Base-by-base conservation (phyloP, 2,888 invertebrate genomes). In the Rhopalosiphum nymphaeae region DNA sequence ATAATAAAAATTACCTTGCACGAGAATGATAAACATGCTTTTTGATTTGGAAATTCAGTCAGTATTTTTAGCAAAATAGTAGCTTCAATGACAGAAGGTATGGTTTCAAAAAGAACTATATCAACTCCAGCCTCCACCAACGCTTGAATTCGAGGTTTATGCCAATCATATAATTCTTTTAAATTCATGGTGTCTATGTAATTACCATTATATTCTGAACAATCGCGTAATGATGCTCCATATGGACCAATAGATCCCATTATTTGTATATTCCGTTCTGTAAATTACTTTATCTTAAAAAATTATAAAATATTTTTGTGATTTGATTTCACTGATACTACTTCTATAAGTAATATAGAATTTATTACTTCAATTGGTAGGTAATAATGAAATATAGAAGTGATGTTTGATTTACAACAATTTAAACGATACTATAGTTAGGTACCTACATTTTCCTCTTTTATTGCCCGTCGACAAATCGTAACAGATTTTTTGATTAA, bases 221-320 rank as follows among this genome's bases (percentile, higher is more conserved):
- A 98, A 96, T 99, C 98, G 95, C 98, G 97, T 84, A 98, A 96
- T 95, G 97, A 97, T 0, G 99, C 99, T 0, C 99, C 99, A 96
- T 98, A 99, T 0, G 99, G 98, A 0, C 99, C 99, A 94, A 99
- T 97, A 0, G 99, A 98, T 0, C 98, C 99, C 49, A 98, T 98
- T 91, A 99, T 97, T 95, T 49, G 61, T 4, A 91, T 57, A n/a
- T 86, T 89, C 1, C 42, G 46, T 42, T 57, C 91, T 94, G n/a
- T 44, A 91, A 91, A 56, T 61, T 61, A 91, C 13, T 26, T 49
- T 29, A 49, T 89, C 10, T 67, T 67, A 67, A 67, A n/a, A n/a
- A 16, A 67, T 61, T n/a, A 67, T 67, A n/a, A 67, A n/a, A 4
- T n/a, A 67, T n/a, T 67, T 67, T 67, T n/a, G 67, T 67, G n/a